Evolutionary conservation across 2,113 vertebrate species (phyloP).

Genomic region (Dicerorhinus sumatrensis): DNA sequence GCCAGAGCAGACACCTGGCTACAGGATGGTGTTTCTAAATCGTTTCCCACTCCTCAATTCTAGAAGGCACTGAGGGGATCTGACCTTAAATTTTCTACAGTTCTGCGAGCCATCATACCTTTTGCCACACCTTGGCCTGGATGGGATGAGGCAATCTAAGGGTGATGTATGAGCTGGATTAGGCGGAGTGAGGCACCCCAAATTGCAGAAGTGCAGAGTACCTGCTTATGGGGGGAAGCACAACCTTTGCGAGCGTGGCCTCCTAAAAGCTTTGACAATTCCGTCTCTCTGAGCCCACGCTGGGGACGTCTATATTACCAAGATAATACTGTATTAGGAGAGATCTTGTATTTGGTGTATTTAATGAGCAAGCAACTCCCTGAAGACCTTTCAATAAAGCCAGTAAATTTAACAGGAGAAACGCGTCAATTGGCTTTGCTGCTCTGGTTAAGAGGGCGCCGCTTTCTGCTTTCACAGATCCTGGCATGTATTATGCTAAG

Average conservation of each 20-base stretch:
- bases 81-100: neutral
- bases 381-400: conserved; percentile 75
- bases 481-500: conserved; percentile 35
- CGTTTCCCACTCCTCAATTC: no score
- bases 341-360: conserved; percentile 79
- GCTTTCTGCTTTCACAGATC: conserved; percentile 38
- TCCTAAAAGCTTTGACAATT: conserved; percentile 38
- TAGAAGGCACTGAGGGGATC: neutral
- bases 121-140: neutral
- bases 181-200: neutral
- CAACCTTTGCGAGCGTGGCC: neutral
- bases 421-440: conserved; percentile 35
- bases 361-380: conserved; percentile 80
- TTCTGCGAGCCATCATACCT: neutral
- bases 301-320: conserved; percentile 42
- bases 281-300: conserved; percentile 39
- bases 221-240: fast-evolving
- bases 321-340: conserved; percentile 68
- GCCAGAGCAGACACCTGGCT: neutral
- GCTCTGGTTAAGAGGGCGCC: neutral
- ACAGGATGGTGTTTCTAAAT: neutral
- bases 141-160: neutral
- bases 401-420: conserved; percentile 74
- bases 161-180: neutral
- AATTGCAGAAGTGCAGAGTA: fast-evolving